These are phyloP conservation scores for Callipepla squamata DNA, from an alignment of 2,113 vertebrate genomes.

Conservation along the genomic window DNA sequence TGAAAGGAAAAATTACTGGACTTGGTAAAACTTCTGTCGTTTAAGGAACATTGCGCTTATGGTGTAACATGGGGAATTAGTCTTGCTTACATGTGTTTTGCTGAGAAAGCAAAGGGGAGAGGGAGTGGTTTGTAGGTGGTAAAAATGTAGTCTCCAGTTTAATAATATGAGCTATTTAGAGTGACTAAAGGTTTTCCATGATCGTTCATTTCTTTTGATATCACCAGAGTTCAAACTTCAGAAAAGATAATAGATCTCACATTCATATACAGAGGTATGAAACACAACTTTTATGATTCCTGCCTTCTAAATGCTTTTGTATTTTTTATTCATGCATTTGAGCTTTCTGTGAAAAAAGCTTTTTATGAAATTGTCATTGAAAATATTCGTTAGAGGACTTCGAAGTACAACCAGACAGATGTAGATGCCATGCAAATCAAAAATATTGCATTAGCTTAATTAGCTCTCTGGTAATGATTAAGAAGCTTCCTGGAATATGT, in stretches of 20 bases:
- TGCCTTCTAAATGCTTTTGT: not conserved
- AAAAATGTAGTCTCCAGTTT: not conserved
- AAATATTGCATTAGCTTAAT: not conserved
- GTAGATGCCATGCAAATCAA: not conserved
- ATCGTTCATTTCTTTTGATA: not conserved
- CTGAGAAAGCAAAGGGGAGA: not conserved
- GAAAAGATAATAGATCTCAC: not conserved
- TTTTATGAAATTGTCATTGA: not conserved
- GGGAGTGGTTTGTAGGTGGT: not conserved
- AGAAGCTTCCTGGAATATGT: not conserved
- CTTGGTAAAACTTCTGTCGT: not conserved
- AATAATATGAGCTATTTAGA: not conserved
- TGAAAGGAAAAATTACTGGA: not conserved
- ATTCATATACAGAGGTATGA: not conserved
- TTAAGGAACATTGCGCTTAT: not conserved
- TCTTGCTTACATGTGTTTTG: not conserved
- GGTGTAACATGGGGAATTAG: not conserved
- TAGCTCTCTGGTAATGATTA: not conserved
- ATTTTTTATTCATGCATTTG: not conserved
- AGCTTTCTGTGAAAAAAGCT: not conserved
- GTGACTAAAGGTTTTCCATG: not conserved
- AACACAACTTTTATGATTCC: not conserved
- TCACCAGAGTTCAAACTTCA: not conserved
- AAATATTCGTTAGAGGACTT: not conserved
- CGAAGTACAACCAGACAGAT: not conserved